These are phyloP conservation scores for Ectropis crepuscularia DNA, from an alignment of 2,888 invertebrate species.

Conservation along the genomic window DNA sequence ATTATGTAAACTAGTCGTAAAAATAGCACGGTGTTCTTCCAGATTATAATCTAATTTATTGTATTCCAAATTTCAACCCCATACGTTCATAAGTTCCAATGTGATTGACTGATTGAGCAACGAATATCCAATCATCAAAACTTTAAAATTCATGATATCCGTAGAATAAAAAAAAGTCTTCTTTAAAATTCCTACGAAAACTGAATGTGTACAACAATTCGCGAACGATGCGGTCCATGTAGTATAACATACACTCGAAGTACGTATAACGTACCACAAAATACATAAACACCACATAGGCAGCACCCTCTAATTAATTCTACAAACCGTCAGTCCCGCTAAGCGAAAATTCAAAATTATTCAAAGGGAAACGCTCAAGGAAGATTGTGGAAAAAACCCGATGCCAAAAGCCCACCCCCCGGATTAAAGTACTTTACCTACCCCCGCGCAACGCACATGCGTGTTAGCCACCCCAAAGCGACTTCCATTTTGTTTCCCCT, in stretches of 20 bases:
- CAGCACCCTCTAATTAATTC: constrained; percentile 72
- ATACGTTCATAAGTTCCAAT: too few species aligned
- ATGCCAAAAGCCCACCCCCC: constrained; percentile 58
- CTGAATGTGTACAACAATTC: too few species aligned
- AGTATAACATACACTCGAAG: neutral
- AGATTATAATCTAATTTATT: too few species aligned
- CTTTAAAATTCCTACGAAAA: too few species aligned
- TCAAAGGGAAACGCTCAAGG: constrained; percentile 58
- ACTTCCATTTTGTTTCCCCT: constrained; percentile 79
- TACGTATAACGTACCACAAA: neutral
- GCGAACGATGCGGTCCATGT: neutral
- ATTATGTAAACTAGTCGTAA: too few species aligned
- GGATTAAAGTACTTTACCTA: constrained; percentile 36
- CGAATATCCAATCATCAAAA: too few species aligned
- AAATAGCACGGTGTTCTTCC: too few species aligned
- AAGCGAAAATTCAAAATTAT: constrained; percentile 38
- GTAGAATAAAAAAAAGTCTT: too few species aligned
- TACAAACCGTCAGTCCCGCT: constrained; percentile 60
- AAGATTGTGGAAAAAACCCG: constrained; percentile 57
- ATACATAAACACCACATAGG: constrained; percentile 30
- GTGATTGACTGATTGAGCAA: too few species aligned
- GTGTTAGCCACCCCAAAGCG: constrained; percentile 69
- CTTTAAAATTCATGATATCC: too few species aligned
- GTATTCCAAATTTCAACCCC: too few species aligned
- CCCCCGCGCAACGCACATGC: constrained; percentile 73